Evolutionary conservation across 2,888 invertebrate species (phyloP), one percentile per base, ranked within the genome.

Genomic region (Bellardia pandia): DNA sequence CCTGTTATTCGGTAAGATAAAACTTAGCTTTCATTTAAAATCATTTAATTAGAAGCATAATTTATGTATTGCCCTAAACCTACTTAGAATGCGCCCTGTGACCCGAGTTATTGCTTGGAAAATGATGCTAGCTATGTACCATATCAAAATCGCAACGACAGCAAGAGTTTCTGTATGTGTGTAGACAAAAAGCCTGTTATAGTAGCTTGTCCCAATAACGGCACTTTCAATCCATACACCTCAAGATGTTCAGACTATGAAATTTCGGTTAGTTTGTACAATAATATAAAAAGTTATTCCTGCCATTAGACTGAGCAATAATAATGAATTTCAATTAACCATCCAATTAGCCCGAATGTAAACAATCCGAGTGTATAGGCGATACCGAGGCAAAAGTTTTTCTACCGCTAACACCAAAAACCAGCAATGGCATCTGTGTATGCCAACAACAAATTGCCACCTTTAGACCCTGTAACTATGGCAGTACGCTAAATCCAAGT

Each of bases 121-220:
- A 30, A 58, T 14, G 8, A 30, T 0, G 91, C 23, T 23, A 23
- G 91, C 4, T 91, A 90, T 75, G 66, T 64, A 0, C 72, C 85
- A 4, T 86, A 88, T 0, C 66, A 72, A 7, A 90, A 92, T 78
- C 89, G 88, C 14, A 89, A 90, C 0, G 89, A 91, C 66, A 69
- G 88, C 3, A 77, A 90, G 2, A 91, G 90, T 68, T 92, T 92
- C 88, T 92, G 92, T 45, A n/a, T 92, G 23, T 92, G 92, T 48
- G 89, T 91, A 4, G 88, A 77, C 5, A 88, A 88, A 0, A 66
- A 89, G 4, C 88, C 90, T 1, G 62, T 89, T 1, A 58, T 90
- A 9, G 90, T 92, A 2, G 64, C 89, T 2, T 92, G 92, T 4
- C 92, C 92, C 13, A 89, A 90, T 30, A 90, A 90, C 42, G 90